Conservation (phyloP, 2,797 vertebrate species). For the Phalloptychus januarius region DNA sequence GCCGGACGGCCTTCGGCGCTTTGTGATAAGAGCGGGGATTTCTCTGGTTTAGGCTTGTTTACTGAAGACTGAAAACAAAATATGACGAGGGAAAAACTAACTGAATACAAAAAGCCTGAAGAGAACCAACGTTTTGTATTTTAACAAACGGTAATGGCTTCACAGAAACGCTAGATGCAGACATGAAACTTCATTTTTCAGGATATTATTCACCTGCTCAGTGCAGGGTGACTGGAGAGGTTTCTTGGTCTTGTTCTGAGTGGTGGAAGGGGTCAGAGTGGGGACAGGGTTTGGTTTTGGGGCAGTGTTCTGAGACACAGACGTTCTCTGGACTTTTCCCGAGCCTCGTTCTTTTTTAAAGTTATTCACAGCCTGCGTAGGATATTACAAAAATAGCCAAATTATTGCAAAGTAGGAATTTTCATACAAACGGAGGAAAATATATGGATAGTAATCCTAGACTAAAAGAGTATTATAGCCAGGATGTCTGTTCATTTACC, state of each 20-base stretch:
- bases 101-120: not conserved
- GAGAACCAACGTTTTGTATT: not conserved
- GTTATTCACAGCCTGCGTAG: slow-evolving; percentile 91
- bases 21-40: slow-evolving; percentile 71
- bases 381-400: not conserved
- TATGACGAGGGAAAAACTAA: not conserved
- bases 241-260: slow-evolving; percentile 79
- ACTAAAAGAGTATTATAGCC: not conserved
- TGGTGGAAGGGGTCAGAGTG: slow-evolving; percentile 51
- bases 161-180: not conserved
- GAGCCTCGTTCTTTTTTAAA: slow-evolving; percentile 92
- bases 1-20: slow-evolving; percentile 46
- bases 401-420: not conserved
- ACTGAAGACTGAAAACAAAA: slow-evolving; percentile 66
- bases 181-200: not conserved
- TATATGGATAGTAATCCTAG: not conserved
- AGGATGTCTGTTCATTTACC: slow-evolving; percentile 73
- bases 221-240: slow-evolving; percentile 76
- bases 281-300: slow-evolving; percentile 68
- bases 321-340: slow-evolving; percentile 78
- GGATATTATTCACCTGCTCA: slow-evolving; percentile 79
- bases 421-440: not conserved
- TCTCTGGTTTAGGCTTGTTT: slow-evolving; percentile 69
- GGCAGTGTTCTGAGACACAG: slow-evolving; percentile 39
- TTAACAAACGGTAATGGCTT: not conserved